Conservation (phyloP, 2,888 invertebrate genomes). For the Panorpa germanica region DNA sequence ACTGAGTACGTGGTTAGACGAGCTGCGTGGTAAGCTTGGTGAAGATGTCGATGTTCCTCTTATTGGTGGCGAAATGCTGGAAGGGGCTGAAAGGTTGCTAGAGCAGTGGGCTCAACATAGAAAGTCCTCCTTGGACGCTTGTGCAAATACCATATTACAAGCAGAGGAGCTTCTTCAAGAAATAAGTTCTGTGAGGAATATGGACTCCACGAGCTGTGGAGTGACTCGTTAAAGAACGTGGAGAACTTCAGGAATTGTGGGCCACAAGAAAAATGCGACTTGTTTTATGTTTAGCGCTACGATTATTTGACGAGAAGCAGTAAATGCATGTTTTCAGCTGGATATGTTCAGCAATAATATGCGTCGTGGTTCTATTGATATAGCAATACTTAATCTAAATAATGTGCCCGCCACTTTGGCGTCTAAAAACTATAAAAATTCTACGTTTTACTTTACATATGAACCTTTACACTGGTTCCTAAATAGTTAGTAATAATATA, state of each 20-base stretch:
- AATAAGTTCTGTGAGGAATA: conserved; percentile 53
- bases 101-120: conserved; percentile 85
- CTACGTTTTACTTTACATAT: too few species aligned
- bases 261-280: conserved; percentile 58
- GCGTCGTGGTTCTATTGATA: too few species aligned
- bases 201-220: conserved; percentile 63
- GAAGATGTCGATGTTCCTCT: conserved; percentile 29
- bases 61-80: conserved; percentile 51
- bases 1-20: conserved; percentile 80
- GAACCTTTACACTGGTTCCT: too few species aligned
- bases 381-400: too few species aligned
- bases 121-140: conserved; percentile 75
- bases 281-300: conserved; percentile 57
- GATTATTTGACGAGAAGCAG: conserved; percentile 75
- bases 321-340: too few species aligned
- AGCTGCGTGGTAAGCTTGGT: conserved; percentile 56
- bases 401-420: too few species aligned
- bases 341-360: too few species aligned
- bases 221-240: conserved; percentile 70
- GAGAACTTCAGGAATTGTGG: too few species aligned
- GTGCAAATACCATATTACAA: conserved; percentile 77
- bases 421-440: too few species aligned
- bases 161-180: conserved; percentile 77
- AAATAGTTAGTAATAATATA: too few species aligned
- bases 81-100: conserved; percentile 70